Conservation (phyloP, 2,888 invertebrate genomes). For the Heteromurus nitidus region DNA sequence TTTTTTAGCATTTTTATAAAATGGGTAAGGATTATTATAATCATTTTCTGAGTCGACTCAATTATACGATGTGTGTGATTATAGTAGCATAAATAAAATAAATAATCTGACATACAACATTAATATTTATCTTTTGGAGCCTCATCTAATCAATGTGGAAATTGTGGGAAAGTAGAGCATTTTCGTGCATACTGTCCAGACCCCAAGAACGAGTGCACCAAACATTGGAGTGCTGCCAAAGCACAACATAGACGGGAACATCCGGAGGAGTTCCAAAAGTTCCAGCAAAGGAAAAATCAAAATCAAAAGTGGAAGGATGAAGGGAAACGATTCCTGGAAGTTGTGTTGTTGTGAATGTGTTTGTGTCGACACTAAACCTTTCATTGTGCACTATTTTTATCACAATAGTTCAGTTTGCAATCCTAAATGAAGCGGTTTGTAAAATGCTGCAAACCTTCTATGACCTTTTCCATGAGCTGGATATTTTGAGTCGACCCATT, state of each 20-base stretch:
- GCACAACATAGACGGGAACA: background rate
- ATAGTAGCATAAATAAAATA: background rate
- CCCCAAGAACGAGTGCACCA: background rate
- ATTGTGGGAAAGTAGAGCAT: constrained; percentile 4
- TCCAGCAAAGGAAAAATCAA: background rate
- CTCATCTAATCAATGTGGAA: background rate
- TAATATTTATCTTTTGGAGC: background rate
- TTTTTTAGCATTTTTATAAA: too few relatives aligned
- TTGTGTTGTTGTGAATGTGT: background rate
- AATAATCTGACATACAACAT: too few relatives aligned
- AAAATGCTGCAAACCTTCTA: background rate
- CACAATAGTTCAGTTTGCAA: background rate
- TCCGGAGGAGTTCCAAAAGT: background rate
- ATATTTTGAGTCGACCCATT: constrained; percentile 18
- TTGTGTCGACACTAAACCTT: constrained; percentile 16
- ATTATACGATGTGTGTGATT: background rate
- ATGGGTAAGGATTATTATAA: background rate
- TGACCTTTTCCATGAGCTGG: background rate
- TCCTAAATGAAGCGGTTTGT: constrained; percentile 1
- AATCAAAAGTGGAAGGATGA: background rate
- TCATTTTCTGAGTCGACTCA: background rate
- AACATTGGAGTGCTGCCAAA: constrained; percentile 17
- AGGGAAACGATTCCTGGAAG: constrained; percentile 1
- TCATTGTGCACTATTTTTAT: background rate
- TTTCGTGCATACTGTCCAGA: background rate